Base-by-base conservation (phyloP, 2,113 vertebrate genomes). In the Vulpes lagopus region DNA sequence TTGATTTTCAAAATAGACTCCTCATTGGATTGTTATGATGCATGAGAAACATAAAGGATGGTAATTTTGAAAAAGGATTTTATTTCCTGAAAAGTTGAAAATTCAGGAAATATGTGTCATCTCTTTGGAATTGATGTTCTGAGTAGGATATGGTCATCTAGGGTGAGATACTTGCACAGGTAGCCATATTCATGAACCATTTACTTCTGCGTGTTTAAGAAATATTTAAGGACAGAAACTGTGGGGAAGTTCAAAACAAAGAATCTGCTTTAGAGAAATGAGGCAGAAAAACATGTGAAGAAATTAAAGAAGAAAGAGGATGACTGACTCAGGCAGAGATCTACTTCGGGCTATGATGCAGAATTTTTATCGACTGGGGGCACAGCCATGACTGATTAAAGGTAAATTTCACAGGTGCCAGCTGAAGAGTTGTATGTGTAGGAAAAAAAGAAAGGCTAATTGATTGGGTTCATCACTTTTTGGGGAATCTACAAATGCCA, bases 1-100 rank as follows among this genome's bases (percentile, higher is more conserved):
- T 94, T n/a, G 55, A 43, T 89, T 91, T 96, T 89, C 38, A 65
- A 74, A 92, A 79, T 74, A n/a, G 17, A 95, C n/a, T 83, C 9
- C 3, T 95, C 11, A 35, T n/a, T 84, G 86, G 22, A 11, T 93
- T 91, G n/a, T 57, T 57, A 57, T 43, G 76, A 96, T 76, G 83
- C 4, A 74, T 35, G 30, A 88, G 3, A 38, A 65, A 51, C 32
- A 84, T 32, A 49, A 89, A 59, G 60, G 71, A 38, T 62, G 12
- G 2, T 69, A 30, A 81, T 78, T 93, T 59, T 76, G 49, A 27
- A 83, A 85, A 59, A 78, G 76, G 19, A 30, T 53, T 90, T 92
- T 88, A 51, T 84, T 51, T 84, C 60, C 62, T 73, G 14, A 92
- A 83, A 87, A 82, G 38, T 6, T 86, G 15, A 11, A 14, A 92